Conservation (phyloP, 2,797 vertebrate species). For the Phrynocephalus guinanensis region DNA sequence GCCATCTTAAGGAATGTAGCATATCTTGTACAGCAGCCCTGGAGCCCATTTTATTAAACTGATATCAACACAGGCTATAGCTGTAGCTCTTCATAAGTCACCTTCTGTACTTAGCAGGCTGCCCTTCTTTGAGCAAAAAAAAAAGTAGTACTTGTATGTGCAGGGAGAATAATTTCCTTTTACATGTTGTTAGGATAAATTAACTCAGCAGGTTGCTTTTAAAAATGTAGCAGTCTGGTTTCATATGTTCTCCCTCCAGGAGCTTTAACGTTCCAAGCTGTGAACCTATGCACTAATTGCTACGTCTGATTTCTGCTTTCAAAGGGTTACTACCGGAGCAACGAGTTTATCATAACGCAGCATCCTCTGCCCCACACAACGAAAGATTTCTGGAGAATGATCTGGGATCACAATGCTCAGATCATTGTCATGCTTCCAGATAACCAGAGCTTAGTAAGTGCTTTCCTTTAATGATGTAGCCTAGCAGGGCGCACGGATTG, state of each 20-base stretch:
- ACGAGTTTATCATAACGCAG: constrained; percentile 99
- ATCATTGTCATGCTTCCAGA: constrained; percentile 99
- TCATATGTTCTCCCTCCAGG: constrained; percentile 52
- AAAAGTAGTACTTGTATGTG: constrained; percentile 64
- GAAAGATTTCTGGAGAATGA: constrained; percentile 99
- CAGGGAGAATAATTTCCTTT: constrained; percentile 56
- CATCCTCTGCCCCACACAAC: constrained; percentile 98
- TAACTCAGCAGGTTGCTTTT: constrained; percentile 63
- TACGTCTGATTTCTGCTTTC: constrained; percentile 63
- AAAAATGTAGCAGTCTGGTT: constrained; percentile 37
- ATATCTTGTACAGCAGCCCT: background rate
- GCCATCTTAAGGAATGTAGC: background rate
- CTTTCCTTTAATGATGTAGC: background rate
- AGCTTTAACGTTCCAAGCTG: constrained; percentile 48
- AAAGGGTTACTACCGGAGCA: constrained; percentile 98
- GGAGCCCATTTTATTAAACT: constrained; percentile 2
- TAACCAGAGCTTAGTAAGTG: constrained; percentile 94
- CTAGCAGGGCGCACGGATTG: background rate
- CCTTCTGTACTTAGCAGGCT: background rate
- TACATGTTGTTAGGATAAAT: constrained; percentile 68
- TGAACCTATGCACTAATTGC: constrained; percentile 20
- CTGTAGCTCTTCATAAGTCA: background rate
- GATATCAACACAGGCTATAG: background rate
- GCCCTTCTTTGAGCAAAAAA: constrained; percentile 59
- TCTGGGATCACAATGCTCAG: constrained; percentile 99